Evolutionary conservation across 2,113 vertebrate species (phyloP).

Genomic region (Zingel zingel): DNA sequence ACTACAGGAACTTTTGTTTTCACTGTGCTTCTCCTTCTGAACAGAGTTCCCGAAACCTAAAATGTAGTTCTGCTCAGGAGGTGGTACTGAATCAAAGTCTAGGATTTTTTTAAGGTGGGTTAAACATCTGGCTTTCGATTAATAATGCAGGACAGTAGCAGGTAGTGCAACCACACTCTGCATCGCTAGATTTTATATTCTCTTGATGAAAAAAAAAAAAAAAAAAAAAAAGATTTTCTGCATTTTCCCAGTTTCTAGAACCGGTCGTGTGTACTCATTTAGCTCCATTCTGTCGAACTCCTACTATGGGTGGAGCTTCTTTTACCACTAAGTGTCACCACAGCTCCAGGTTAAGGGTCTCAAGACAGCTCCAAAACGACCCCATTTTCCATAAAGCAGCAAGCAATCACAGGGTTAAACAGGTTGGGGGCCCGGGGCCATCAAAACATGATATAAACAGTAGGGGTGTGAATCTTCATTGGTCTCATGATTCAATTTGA

Average conservation of each 20-base stretch:
- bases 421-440: not conserved
- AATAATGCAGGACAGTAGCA: too few relatives aligned
- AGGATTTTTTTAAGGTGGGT: too few relatives aligned
- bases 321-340: not conserved
- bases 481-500: too few relatives aligned
- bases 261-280: not conserved
- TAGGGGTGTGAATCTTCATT: too few relatives aligned
- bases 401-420: not conserved
- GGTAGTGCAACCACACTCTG: not conserved
- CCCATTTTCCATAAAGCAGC: not conserved
- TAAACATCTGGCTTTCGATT: too few relatives aligned
- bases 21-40: not conserved
- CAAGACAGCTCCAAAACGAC: too few relatives aligned
- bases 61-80: not conserved
- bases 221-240: too few relatives aligned
- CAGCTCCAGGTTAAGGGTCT: not conserved
- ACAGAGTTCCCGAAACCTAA: not conserved
- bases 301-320: not conserved
- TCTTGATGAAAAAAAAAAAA: not conserved
- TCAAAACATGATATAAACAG: not conserved
- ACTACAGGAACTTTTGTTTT: not conserved
- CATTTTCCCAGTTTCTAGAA: not conserved
- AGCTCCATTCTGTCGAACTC: not conserved
- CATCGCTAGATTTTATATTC: not conserved
- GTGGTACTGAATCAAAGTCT: not conserved